Base-by-base conservation (phyloP, 1,140 invertebrate species). In the Penaeus indicus region DNA sequence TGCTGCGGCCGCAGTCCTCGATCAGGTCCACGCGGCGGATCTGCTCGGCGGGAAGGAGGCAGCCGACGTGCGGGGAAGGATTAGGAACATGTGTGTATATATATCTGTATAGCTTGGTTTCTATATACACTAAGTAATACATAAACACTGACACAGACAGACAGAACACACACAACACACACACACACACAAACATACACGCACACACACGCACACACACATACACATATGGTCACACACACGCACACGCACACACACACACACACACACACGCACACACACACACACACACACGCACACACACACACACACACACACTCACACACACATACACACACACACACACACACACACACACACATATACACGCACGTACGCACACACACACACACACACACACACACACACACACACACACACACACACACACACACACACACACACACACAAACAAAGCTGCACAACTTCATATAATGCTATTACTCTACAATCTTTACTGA, bases 1-100 rank as follows among this genome's bases (percentile, higher is more conserved):
- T 54, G 67, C 90, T 90, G 25, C 90, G 90, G 62, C 93, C 93
- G 82, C 92, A 92, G 89, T 94, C 93, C 90, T 93, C 93, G 61
- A 93, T 90, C 22, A 94, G 90, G 89, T 94, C 93, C n/a, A 92
- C 92, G 47, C 93, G 91, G 0, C 85, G 75, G 19, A 86, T 79
- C 85, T 88, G 82, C 38, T 54, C 54, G 22, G 32, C 19, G 19
- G 21, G 18, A 13, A 16, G 21, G 18, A 75, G 3, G 21, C 54
- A 54, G 54, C 54, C 54, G 10, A 54, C 0, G 10, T 16, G 38
- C 5, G 38, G 4, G 38, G 38, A 42, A 4, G 2, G 38, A 42
- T 1, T 42, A 4, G 38, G 38, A 42, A 42, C 5, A 8, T 42
- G 38, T 42, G 38, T 4, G 38, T 42, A 8, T 42, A 42, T 7